A percentile compares a stretch with the other conserved stretches of the same genome.
phyloP scores from a whole-genome alignment of 2,888 invertebrate genomes.

The Hoplodrina blanda region DNA sequence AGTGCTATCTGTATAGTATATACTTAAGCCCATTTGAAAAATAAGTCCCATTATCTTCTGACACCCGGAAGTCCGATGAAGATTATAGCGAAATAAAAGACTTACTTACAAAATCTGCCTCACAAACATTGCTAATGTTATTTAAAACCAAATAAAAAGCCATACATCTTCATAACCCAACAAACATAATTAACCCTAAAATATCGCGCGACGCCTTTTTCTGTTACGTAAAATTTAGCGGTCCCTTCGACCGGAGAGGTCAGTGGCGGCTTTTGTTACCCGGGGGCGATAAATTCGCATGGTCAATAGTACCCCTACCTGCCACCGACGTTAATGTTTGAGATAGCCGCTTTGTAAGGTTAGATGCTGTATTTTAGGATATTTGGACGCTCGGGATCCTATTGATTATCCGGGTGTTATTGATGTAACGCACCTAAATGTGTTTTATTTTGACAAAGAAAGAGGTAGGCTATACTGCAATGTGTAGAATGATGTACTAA shows the following conservation, averaged over 20 bases:
- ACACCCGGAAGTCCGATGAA: background rate
- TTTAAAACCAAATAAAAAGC: background rate
- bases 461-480: background rate
- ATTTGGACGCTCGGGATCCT: constrained; percentile 42
- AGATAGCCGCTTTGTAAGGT: constrained; percentile 53
- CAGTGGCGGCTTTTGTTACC: constrained; percentile 67
- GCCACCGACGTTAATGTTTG: constrained; percentile 61
- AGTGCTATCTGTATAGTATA: background rate
- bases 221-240: constrained; percentile 70
- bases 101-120: constrained; percentile 1
- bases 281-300: constrained; percentile 69
- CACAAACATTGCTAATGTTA: constrained; percentile 5
- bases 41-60: background rate
- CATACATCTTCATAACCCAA: constrained; percentile 52
- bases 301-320: constrained; percentile 64
- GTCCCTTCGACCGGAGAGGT: constrained; percentile 70
- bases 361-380: constrained; percentile 45
- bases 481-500: no score
- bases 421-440: background rate
- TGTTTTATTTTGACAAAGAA: background rate
- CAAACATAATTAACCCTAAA: constrained; percentile 64
- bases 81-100: constrained; percentile 25
- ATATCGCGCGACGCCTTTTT: constrained; percentile 70
- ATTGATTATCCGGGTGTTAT: constrained; percentile 56
- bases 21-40: constrained; percentile 1